Evolutionary conservation across 2,888 invertebrate species (phyloP).

Genomic region (Lymantria dispar): DNA sequence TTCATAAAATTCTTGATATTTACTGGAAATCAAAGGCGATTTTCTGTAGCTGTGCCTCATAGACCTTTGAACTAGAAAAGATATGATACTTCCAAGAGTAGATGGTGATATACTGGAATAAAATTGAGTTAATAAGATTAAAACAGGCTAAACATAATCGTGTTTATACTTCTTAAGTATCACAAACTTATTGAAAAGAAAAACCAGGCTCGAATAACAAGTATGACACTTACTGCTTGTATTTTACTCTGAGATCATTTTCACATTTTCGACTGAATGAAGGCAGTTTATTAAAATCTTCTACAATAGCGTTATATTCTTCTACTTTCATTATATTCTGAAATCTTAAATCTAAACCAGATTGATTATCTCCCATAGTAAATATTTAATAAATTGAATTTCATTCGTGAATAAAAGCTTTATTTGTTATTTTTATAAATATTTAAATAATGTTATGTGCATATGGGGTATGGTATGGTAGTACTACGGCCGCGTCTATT

Average conservation of each 20-base stretch:
- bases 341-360: slow-evolving; percentile 40
- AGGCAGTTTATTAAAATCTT: slow-evolving; percentile 78
- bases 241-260: slow-evolving; percentile 80
- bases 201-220: neutral
- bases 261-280: slow-evolving; percentile 84
- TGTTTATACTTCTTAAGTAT: too few species aligned
- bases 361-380: too few species aligned
- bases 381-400: too few species aligned
- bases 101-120: slow-evolving; percentile 77
- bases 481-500: too few species aligned
- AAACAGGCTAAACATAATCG: too few species aligned
- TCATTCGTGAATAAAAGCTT: too few species aligned
- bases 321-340: slow-evolving; percentile 53
- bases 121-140: slow-evolving; percentile 2
- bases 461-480: too few species aligned
- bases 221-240: slow-evolving; percentile 71
- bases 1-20: slow-evolving; percentile 80
- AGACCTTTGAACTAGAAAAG: slow-evolving; percentile 84
- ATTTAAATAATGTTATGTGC: too few species aligned
- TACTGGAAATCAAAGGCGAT: slow-evolving; percentile 79
- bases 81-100: slow-evolving; percentile 87
- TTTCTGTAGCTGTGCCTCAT: slow-evolving; percentile 85
- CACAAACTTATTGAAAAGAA: too few species aligned
- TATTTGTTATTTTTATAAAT: too few species aligned
- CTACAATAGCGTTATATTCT: slow-evolving; percentile 77